phyloP scores from a whole-genome alignment of 2,888 invertebrate species.

The Pollenia amentaria region DNA sequence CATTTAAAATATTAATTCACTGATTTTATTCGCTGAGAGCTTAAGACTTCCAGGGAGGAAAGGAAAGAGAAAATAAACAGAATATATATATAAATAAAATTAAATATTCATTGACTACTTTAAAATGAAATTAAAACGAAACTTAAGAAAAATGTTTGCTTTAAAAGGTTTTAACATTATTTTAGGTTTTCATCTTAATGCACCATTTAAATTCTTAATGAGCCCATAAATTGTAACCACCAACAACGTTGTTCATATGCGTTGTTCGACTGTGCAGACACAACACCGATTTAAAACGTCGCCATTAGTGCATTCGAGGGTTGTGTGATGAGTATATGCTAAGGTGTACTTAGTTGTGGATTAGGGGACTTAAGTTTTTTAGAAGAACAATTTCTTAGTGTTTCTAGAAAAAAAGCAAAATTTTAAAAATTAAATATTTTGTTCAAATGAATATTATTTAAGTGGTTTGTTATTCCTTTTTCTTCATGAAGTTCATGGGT shows the following conservation, averaged over 20 bases:
- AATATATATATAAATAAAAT: constrained; percentile 35
- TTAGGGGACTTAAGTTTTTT: neutral
- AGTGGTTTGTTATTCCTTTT: too few species aligned
- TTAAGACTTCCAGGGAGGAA: neutral
- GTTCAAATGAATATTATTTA: too few species aligned
- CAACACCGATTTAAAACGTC: constrained; percentile 35
- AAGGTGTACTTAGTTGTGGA: neutral
- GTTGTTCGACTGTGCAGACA: neutral
- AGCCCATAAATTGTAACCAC: constrained; percentile 73
- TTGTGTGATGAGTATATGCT: neutral
- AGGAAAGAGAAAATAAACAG: neutral
- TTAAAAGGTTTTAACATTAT: constrained; percentile 54
- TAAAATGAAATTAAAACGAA: constrained; percentile 37
- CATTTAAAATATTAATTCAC: constrained; percentile 63
- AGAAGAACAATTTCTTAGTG: too few species aligned
- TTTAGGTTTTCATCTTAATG: constrained; percentile 64
- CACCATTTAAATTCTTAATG: constrained; percentile 75
- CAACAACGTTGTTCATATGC: constrained; percentile 26
- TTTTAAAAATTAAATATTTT: too few species aligned
- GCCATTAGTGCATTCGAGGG: constrained; percentile 23
- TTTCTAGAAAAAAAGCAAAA: too few species aligned
- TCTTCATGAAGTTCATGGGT: too few species aligned
- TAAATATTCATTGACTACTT: constrained; percentile 67
- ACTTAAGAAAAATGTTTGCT: constrained; percentile 40
- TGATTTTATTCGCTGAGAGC: neutral